Evolutionary conservation across 2,797 vertebrate genomes (phyloP).

Genomic region (Myiotriccus ornatus): DNA sequence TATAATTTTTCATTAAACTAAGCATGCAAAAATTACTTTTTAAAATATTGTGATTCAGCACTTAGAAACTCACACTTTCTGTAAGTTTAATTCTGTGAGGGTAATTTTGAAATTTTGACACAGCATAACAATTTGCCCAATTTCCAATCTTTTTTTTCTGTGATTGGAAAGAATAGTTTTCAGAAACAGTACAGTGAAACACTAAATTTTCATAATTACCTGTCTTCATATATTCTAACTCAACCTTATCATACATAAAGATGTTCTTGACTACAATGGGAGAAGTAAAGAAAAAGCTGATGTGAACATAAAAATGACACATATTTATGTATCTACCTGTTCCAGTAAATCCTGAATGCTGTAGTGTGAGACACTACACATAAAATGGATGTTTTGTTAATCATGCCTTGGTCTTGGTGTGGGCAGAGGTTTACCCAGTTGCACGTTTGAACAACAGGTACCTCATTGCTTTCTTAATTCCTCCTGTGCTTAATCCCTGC

Average conservation of each 20-base stretch:
- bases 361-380: neutral
- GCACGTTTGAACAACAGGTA: neutral
- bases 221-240: neutral
- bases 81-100: neutral
- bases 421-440: neutral
- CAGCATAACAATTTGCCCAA: neutral
- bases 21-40: neutral
- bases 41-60: neutral
- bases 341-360: neutral
- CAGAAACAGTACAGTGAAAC: neutral
- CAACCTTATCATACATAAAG: neutral
- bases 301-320: neutral
- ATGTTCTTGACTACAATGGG: neutral
- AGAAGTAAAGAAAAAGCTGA: neutral
- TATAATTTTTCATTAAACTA: neutral
- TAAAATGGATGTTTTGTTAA: neutral
- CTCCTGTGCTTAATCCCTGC: neutral
- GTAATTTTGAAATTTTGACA: neutral
- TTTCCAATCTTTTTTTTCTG: neutral
- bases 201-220: neutral
- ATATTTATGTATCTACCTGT: neutral
- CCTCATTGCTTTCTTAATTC: neutral
- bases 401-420: neutral
- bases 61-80: neutral
- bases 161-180: neutral